Percentiles rank a stretch among this genome's conserved stretches.
Conservation (phyloP, 2,797 vertebrate genomes). For the Gallinago nigripennis region DNA sequence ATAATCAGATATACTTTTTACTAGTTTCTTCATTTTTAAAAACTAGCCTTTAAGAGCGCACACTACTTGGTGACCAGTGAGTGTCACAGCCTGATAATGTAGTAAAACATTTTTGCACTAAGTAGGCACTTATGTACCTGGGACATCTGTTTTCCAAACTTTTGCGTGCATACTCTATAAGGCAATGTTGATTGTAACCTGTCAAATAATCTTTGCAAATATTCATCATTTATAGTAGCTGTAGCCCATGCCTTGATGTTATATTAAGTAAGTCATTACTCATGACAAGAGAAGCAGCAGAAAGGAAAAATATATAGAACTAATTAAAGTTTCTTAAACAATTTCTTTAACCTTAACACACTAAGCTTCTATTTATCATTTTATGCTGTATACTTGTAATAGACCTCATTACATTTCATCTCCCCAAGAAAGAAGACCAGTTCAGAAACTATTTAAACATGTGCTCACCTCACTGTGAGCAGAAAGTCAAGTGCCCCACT, state of each 20-base stretch:
- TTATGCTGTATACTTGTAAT: background rate
- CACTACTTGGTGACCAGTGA: rapidly evolving
- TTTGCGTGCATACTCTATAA: background rate
- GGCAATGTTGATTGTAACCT: conserved; percentile 31
- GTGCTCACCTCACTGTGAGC: background rate
- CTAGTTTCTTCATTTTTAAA: background rate
- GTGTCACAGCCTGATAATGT: background rate
- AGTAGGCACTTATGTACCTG: background rate
- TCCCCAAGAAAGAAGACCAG: background rate
- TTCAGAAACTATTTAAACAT: background rate
- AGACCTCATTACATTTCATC: rapidly evolving
- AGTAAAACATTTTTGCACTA: background rate
- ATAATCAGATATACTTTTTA: background rate
- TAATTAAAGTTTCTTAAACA: conserved; percentile 30
- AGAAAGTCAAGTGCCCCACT: background rate
- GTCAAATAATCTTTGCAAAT: conserved; percentile 14
- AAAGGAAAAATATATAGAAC: background rate
- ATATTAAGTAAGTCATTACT: conserved; percentile 1
- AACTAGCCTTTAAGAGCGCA: background rate
- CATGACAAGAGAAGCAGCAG: background rate
- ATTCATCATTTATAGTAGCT: conserved; percentile 11
- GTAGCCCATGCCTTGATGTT: background rate
- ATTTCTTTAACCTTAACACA: background rate
- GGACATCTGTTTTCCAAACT: background rate
- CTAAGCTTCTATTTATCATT: background rate